A percentile compares a stretch with the other conserved stretches of the same genome.
Conservation (phyloP, 2,113 vertebrate genomes). For the Hydrolagus affinis region DNA sequence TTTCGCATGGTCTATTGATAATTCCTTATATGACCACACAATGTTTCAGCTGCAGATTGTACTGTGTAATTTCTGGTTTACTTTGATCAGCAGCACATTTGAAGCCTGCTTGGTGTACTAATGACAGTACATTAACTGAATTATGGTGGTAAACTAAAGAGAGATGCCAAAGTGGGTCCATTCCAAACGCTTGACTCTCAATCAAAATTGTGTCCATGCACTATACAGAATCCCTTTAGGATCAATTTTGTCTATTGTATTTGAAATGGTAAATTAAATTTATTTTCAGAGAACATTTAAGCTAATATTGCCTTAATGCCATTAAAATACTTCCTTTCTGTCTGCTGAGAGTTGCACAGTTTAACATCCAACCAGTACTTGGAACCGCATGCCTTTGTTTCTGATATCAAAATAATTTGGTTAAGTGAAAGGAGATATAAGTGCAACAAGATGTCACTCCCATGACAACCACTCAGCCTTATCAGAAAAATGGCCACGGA, state of each 20-base stretch:
- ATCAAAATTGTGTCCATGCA: neutral
- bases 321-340: neutral
- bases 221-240: neutral
- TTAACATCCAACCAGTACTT: neutral
- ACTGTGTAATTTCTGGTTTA: neutral
- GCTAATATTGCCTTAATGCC: neutral
- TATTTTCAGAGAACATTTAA: neutral
- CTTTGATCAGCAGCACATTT: neutral
- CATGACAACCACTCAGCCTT: slow-evolving; percentile 3
- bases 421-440: neutral
- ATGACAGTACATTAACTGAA: neutral
- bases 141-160: neutral
- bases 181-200: neutral
- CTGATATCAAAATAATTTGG: slow-evolving; percentile 22
- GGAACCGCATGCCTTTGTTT: slow-evolving; percentile 3
- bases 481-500: neutral
- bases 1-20: neutral
- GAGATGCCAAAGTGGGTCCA: neutral
- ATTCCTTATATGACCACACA: neutral
- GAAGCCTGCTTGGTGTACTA: neutral
- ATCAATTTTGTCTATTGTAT: neutral
- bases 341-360: neutral
- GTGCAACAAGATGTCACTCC: slow-evolving; percentile 16
- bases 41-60: neutral
- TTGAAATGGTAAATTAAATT: neutral